These are phyloP conservation scores for Chionis minor DNA, from an alignment of 2,113 vertebrate genomes.

Conservation along the genomic window DNA sequence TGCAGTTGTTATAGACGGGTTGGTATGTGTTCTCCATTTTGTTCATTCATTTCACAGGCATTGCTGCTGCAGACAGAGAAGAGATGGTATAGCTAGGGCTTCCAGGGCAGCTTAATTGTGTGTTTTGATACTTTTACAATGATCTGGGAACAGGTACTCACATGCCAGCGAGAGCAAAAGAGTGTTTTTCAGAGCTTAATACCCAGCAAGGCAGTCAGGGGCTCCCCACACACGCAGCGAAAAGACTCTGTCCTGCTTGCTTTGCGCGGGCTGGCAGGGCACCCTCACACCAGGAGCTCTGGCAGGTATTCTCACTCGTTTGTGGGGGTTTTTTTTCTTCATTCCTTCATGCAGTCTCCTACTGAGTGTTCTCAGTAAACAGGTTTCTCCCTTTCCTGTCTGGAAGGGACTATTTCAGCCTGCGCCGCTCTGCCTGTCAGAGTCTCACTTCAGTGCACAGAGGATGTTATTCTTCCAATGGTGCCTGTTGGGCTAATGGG, in stretches of 20 bases:
- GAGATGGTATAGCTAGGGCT: neutral
- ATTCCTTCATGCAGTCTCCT: neutral
- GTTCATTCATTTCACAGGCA: neutral
- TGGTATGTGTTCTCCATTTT: neutral
- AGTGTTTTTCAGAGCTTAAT: neutral
- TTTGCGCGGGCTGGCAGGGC: neutral
- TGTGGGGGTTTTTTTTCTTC: neutral
- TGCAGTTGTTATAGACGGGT: neutral
- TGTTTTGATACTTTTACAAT: neutral
- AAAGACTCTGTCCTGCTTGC: neutral
- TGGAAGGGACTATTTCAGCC: neutral
- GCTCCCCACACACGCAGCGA: neutral
- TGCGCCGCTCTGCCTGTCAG: neutral
- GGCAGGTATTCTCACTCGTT: neutral
- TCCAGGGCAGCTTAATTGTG: neutral
- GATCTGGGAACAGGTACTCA: neutral
- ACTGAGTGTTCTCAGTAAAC: neutral
- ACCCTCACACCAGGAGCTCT: neutral
- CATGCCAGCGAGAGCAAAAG: neutral
- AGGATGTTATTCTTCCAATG: constrained; percentile 35
- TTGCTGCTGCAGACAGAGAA: neutral
- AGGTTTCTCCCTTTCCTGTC: neutral
- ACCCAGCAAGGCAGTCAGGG: neutral
- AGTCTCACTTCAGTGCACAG: constrained; percentile 2
- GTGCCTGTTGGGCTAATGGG: constrained; percentile 49